Evolutionary conservation across 2,113 vertebrate species (phyloP).

Genomic region (Platycercus adscitus): DNA sequence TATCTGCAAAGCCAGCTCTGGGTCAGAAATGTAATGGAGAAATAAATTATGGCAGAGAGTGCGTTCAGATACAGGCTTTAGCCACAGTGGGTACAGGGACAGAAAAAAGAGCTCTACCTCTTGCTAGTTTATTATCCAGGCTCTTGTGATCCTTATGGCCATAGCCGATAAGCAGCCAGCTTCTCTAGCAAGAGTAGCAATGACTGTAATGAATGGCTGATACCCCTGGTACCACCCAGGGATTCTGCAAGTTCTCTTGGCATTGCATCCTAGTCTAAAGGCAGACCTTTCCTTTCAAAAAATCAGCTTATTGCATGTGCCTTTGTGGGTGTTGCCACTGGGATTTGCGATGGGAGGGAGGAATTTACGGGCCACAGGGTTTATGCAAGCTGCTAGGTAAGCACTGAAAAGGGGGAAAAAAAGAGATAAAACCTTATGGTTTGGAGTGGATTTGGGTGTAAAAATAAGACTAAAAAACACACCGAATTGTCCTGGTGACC

Average conservation of each 20-base stretch:
- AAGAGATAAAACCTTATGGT: not conserved
- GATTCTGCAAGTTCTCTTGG: not conserved
- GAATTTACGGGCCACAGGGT: not conserved
- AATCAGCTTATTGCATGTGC: not conserved
- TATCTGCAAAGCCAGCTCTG: not conserved
- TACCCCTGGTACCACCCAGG: not conserved
- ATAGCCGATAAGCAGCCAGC: constrained; percentile 27
- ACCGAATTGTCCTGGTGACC: fast-evolving
- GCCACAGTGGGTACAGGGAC: not conserved
- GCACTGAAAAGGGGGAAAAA: not conserved
- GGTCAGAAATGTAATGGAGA: constrained; percentile 60
- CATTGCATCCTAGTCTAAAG: not conserved
- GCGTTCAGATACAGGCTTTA: constrained; percentile 1
- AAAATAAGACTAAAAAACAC: not conserved
- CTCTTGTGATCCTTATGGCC: constrained; percentile 69
- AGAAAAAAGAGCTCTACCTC: constrained; percentile 13
- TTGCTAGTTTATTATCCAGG: constrained; percentile 65
- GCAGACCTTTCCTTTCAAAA: not conserved
- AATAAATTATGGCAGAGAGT: constrained; percentile 68
- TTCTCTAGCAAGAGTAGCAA: not conserved
- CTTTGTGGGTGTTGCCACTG: not conserved
- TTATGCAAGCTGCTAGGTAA: not conserved
- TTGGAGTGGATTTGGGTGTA: not conserved
- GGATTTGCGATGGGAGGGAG: not conserved
- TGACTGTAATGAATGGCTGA: not conserved